Conservation (phyloP, 92 coral and sea anemone species). For the Palythoa caribaeorum region DNA sequence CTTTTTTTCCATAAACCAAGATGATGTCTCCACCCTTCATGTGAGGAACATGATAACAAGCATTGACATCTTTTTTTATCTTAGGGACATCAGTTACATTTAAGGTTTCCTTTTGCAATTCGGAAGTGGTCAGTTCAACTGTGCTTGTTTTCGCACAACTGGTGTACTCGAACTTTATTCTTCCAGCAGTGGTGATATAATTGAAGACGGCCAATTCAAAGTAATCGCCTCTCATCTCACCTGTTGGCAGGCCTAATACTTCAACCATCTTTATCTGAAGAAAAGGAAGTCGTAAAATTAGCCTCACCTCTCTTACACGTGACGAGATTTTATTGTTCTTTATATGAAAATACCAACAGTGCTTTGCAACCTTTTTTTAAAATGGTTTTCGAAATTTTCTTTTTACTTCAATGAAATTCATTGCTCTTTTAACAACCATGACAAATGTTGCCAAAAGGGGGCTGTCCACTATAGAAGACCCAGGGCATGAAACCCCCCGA, state of each 20-base stretch:
- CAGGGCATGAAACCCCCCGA: too few species aligned
- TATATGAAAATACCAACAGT: background rate
- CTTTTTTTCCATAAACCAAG: background rate
- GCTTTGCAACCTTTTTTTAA: slow-evolving; percentile 6
- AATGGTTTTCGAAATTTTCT: too few species aligned
- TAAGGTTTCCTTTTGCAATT: background rate
- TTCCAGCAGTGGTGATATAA: background rate
- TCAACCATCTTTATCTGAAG: slow-evolving; percentile 5
- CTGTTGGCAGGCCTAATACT: slow-evolving; percentile 1
- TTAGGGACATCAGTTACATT: background rate
- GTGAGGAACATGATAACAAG: slow-evolving; percentile 12
- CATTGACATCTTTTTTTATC: background rate
- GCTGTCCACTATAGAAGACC: too few species aligned
- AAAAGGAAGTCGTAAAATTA: slow-evolving; percentile 6
- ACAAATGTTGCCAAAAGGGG: too few species aligned
- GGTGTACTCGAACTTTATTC: slow-evolving; percentile 6
- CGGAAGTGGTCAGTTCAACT: background rate
- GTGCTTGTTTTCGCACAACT: background rate
- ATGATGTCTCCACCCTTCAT: slow-evolving; percentile 7
- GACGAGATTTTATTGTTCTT: slow-evolving; percentile 2
- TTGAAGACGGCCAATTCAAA: slow-evolving; percentile 3
- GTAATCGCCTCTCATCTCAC: slow-evolving; percentile 8
- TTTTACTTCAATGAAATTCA: too few species aligned
- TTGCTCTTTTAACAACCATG: too few species aligned
- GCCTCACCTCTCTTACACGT: slow-evolving; percentile 8